Evolutionary conservation across 2,888 invertebrate species (phyloP), one percentile per base, ranked within the genome.

Genomic region (Sympetrum striolatum): DNA sequence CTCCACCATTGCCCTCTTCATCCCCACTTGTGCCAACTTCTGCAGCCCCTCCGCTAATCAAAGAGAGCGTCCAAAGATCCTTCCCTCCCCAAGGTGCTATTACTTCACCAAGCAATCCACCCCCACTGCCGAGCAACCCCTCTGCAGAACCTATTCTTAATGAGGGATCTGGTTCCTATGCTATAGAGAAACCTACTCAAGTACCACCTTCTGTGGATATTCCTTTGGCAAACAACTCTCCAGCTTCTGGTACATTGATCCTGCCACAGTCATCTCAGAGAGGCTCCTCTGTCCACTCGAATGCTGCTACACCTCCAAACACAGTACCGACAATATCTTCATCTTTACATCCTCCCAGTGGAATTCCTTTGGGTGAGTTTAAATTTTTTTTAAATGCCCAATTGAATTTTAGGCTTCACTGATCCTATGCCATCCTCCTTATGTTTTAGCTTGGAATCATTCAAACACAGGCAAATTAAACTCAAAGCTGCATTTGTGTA

Each of bases 281-380:
- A 82, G 35, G 35, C 35, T 35, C 82, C 15, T 35, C 22, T n/a
- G 60, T 60, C 37, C 60, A 60, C 35, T 60, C 18, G 31, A 35
- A n/a, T n/a, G 22, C 58, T 64, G 64, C 60, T 39, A 58, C 37
- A n/a, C 37, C 86, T 60, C 22, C 60, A 60, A 86, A 60, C 37
- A 60, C 48, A 60, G 58, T 86, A 60, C 86, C 86, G n/a, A 37
- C 12, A 37, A 86, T 22, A 25, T 73, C 31, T 82, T 31, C 81
- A 82, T 53, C 81, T 86, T 31, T 37, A n/a, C 86, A 58, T 60
- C 82, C 53, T 58, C 86, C 86, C 18, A 37, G 60, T 86, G 39
- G 35, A 37, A 22, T 86, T 64, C 86, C 86, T 86, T 58, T 60
- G n/a, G 86, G 86, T 86, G 86, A 86, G 86, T 86, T 86, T 44